Evolutionary conservation across 2,888 invertebrate species (phyloP).

Genomic region (Leptopilina syphax): DNA sequence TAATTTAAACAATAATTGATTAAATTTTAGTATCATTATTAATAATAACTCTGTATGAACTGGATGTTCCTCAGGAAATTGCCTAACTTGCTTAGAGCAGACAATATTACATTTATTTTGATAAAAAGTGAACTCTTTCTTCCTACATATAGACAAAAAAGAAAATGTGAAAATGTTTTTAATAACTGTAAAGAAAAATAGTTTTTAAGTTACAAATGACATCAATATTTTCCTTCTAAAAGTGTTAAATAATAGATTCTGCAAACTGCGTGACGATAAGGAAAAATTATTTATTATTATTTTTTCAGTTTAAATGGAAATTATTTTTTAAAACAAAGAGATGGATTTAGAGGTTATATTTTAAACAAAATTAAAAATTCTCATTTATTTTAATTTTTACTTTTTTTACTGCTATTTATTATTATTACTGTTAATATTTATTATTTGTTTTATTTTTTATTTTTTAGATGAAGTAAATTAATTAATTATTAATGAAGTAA

Average conservation of each 20-base stretch:
- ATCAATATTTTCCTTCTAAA: not conserved
- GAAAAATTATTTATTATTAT: not conserved
- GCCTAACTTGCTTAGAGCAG: constrained; percentile 5
- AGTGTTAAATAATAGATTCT: constrained; percentile 2
- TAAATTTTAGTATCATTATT: not conserved
- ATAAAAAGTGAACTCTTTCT: not conserved
- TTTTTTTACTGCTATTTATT: no score
- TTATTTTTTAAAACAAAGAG: not conserved
- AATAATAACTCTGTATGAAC: constrained; percentile 2
- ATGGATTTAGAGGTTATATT: not conserved
- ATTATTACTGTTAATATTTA: no score
- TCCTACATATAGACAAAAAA: not conserved
- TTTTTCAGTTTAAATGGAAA: not conserved
- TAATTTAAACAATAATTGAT: no score
- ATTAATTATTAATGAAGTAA: no score
- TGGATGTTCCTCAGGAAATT: not conserved
- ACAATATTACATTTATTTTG: constrained; percentile 15
- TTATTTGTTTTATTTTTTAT: no score
- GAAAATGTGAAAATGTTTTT: not conserved
- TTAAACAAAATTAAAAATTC: not conserved
- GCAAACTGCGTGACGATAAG: not conserved
- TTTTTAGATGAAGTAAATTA: no score
- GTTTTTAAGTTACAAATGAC: not conserved
- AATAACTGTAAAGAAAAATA: not conserved
- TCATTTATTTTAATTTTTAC: no score